These are phyloP conservation scores for Phortica magna DNA, from an alignment of 2,888 invertebrate genomes.

Conservation along the genomic window DNA sequence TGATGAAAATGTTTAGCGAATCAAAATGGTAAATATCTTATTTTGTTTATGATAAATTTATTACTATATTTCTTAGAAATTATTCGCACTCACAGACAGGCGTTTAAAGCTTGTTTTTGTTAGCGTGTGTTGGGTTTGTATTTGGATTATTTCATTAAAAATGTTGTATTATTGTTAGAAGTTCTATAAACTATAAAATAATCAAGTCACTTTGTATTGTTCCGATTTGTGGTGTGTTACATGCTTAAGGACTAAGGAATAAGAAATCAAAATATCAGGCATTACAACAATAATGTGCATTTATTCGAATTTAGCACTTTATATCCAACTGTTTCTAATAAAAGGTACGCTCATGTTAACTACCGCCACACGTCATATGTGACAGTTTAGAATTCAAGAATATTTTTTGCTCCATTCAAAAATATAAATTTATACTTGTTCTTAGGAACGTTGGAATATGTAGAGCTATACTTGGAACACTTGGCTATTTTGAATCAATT, in stretches of 20 bases:
- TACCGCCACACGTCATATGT: too few species aligned
- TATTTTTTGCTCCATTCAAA: too few species aligned
- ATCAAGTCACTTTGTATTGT: background rate
- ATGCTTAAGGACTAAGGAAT: background rate
- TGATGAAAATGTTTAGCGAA: constrained; percentile 25
- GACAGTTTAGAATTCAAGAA: too few species aligned
- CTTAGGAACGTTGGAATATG: too few species aligned
- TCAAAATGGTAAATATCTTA: constrained; percentile 25
- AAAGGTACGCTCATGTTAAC: too few species aligned
- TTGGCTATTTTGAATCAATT: too few species aligned
- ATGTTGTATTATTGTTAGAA: constrained; percentile 15
- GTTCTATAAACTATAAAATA: background rate
- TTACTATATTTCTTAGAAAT: too few species aligned
- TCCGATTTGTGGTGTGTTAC: background rate
- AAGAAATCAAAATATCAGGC: background rate
- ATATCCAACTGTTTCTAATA: too few species aligned
- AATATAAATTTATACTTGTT: too few species aligned
- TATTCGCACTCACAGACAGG: constrained; percentile 63
- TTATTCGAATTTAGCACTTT: background rate
- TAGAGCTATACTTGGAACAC: too few species aligned
- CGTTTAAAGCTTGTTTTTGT: constrained; percentile 54
- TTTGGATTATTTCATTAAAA: constrained; percentile 28
- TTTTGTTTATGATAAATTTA: background rate
- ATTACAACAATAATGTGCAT: background rate
- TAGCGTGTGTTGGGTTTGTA: constrained; percentile 26